A percentile compares a stretch with the other conserved stretches of the same genome.
These are phyloP conservation scores for Erpobdella octoculata DNA, from an alignment of 2,888 invertebrate species.

Conservation along the genomic window DNA sequence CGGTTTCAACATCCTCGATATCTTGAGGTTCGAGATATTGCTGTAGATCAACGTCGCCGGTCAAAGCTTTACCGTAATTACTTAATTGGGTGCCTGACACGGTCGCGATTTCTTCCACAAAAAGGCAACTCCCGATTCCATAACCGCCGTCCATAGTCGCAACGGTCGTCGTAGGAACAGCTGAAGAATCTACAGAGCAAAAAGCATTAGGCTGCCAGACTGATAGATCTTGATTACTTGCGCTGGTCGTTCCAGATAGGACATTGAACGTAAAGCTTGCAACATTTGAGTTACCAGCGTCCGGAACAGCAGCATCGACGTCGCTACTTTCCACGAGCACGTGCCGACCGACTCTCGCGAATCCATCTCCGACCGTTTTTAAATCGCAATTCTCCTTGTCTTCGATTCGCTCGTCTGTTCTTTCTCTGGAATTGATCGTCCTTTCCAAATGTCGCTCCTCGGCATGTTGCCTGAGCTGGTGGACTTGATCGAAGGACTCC, in stretches of 20 bases:
- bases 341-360: neutral
- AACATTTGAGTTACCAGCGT: neutral
- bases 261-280: too few relatives aligned
- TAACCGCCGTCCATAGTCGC: neutral
- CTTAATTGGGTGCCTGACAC: neutral
- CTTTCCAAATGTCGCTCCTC: conserved; percentile 62
- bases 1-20: neutral
- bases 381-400: conserved; percentile 59
- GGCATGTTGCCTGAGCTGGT: conserved; percentile 57
- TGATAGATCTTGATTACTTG: too few relatives aligned
- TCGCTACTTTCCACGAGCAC: neutral
- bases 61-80: neutral
- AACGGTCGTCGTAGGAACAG: neutral
- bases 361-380: neutral
- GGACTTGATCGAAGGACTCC: conserved; percentile 59
- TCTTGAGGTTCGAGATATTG: neutral
- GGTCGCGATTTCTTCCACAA: neutral
- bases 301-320: neutral
- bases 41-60: neutral
- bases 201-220: too few relatives aligned
- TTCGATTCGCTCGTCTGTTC: conserved; percentile 62
- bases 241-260: neutral
- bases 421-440: conserved; percentile 62
- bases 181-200: neutral
- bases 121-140: neutral